phyloP scores from a whole-genome alignment of 1,140 invertebrate species.

The Anthonomus grandis region DNA sequence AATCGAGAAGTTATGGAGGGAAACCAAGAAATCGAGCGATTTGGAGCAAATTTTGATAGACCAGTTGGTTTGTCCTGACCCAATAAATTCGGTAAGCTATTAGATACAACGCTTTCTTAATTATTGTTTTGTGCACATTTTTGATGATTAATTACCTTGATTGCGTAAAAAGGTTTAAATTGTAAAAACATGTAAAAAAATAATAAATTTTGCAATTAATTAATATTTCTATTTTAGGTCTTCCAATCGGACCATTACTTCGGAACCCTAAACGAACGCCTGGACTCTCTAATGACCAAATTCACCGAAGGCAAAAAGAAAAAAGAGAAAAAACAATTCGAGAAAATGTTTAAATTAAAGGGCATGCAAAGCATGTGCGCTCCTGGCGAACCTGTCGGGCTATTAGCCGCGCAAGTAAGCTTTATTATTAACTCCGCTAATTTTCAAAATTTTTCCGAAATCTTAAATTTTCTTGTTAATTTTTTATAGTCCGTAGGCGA shows the following conservation, averaged over 20 bases:
- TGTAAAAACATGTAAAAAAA: background rate
- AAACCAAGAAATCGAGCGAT: conserved; percentile 55
- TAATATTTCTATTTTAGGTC: conserved; percentile 25
- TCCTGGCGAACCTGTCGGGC: conserved; percentile 94
- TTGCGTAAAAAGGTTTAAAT: no score
- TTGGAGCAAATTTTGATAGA: conserved; percentile 53
- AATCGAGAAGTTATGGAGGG: conserved; percentile 63
- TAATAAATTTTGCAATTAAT: no score
- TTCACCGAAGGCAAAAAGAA: conserved; percentile 56
- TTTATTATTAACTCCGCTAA: background rate
- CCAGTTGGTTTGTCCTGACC: conserved; percentile 65
- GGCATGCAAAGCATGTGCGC: conserved; percentile 71
- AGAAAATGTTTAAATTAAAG: conserved; percentile 74
- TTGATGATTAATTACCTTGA: no score
- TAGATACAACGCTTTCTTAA: no score
- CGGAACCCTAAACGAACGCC: conserved; percentile 76
- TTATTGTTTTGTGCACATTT: no score
- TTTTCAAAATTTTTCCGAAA: no score
- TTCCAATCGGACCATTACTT: conserved; percentile 72
- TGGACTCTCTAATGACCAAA: conserved; percentile 65
- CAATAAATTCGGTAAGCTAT: conserved; percentile 58
- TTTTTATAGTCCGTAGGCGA: conserved; percentile 81
- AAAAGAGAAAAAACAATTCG: conserved; percentile 55
- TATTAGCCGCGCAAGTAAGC: conserved; percentile 78
- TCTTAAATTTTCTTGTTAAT: conserved; percentile 29